Conservation (phyloP, 2,797 vertebrate genomes). For the Buceros bicornis region DNA sequence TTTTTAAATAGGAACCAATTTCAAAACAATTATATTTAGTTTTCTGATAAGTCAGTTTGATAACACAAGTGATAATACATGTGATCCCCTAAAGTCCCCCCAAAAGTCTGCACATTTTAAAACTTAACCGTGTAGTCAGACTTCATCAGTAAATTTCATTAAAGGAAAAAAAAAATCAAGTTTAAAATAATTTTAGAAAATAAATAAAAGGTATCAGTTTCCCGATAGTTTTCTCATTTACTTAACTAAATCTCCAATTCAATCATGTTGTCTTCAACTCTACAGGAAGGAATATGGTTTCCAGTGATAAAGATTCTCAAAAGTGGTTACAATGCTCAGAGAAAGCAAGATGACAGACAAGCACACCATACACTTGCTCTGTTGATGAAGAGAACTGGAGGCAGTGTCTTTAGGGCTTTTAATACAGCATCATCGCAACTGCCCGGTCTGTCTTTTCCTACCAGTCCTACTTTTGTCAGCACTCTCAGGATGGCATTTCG, state of each 20-base stretch:
- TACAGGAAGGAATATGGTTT: rapidly evolving
- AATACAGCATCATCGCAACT: rapidly evolving
- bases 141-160: neutral
- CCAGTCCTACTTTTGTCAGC: neutral
- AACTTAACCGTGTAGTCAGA: neutral
- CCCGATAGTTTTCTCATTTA: neutral
- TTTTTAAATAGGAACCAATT: neutral
- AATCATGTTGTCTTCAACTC: neutral
- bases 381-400: neutral
- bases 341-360: neutral
- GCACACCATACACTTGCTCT: neutral
- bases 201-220: neutral
- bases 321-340: neutral
- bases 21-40: neutral
- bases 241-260: neutral
- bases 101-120: neutral
- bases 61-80: neutral
- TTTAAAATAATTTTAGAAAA: neutral
- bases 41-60: neutral
- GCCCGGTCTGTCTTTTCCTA: neutral
- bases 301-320: neutral
- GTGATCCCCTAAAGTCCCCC: neutral
- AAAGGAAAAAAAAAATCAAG: neutral
- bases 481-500: neutral
- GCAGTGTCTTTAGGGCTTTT: neutral